Base-by-base conservation (phyloP, 1,140 invertebrate genomes). In the Achroia grisella region DNA sequence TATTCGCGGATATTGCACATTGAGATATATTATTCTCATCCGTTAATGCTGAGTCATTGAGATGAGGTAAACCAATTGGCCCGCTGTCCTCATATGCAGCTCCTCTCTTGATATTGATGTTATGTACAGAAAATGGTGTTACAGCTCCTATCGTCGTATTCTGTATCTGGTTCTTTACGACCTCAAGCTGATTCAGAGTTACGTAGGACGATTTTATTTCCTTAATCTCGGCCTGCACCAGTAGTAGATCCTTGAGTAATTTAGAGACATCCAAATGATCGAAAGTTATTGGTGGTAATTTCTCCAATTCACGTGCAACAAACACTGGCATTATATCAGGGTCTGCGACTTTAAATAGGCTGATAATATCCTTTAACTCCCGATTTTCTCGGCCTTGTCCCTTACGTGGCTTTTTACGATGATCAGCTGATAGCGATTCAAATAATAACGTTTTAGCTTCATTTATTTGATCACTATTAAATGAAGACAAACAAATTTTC, bases 211-310 rank as follows among this genome's bases (percentile, higher is more conserved):
- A 14, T 46, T 39, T 43, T 6, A 54, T 42, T 11, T 34, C 10
- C 9, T 51, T 28, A 3, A 59, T 34, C 32, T 52, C 56, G 15
- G 27, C 39, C 29, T 48, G 27, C 10, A 59, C 8, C 31, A 10
- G 27, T 4, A 48, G 15, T 8, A 59, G 14, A 44, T 59, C 56
- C 11, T 54, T 54, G 8, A 59, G 13, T 23, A 59, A 40, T 39
- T 41, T 48, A 4, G 51, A 53, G 9, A 36, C 46, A 31, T 52
- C 55, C 2, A 57, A 39, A 23, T 57, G 49, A 32, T 48, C 41
- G 45, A 51, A 48, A 12, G 34, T 17, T 12, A 58, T 12, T 5
- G 48, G 54, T 10, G 54, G 48, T 17, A 56, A 31, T 17, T 42
- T 51, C 13, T 56, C 41, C 8, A 56, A 27, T 1, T 48, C 10